Conservation (phyloP, 2,797 vertebrate genomes). For the Hemibagrus guttatus region DNA sequence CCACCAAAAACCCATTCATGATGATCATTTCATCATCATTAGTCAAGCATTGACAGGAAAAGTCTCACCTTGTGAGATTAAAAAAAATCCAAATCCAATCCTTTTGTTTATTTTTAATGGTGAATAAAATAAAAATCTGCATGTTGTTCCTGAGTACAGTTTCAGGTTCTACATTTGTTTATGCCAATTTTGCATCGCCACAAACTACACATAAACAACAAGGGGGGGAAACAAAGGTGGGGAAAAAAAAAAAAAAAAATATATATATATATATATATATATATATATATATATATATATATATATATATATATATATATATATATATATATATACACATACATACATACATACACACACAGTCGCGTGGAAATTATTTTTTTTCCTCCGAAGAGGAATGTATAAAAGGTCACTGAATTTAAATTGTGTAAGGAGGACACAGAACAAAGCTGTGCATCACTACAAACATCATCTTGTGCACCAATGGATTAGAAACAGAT, state of each 20-base stretch:
- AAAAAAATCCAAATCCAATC: not conserved
- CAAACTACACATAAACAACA: not conserved
- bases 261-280: too few relatives aligned
- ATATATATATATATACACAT: too few relatives aligned
- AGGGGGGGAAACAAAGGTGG: not conserved
- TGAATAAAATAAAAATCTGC: not conserved
- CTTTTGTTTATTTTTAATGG: too few relatives aligned
- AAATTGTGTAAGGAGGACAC: not conserved
- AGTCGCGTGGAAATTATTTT: not conserved
- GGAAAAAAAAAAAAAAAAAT: too few relatives aligned
- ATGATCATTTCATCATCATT: not conserved
- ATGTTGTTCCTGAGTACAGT: not conserved
- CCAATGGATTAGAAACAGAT: not conserved
- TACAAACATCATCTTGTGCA: not conserved
- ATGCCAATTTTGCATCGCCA: not conserved
- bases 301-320: too few relatives aligned
- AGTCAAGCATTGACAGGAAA: not conserved
- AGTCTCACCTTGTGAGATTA: not conserved
- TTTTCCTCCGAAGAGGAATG: not conserved
- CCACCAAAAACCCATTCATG: not conserved
- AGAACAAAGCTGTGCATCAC: not conserved
- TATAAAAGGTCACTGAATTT: not conserved
- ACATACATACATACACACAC: too few relatives aligned
- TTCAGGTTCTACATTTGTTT: not conserved
- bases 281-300: too few relatives aligned